Percentiles rank a stretch among this genome's conserved stretches.
These are phyloP conservation scores for Dreissena rostriformis DNA, from an alignment of 1,140 invertebrate species.

Conservation along the genomic window DNA sequence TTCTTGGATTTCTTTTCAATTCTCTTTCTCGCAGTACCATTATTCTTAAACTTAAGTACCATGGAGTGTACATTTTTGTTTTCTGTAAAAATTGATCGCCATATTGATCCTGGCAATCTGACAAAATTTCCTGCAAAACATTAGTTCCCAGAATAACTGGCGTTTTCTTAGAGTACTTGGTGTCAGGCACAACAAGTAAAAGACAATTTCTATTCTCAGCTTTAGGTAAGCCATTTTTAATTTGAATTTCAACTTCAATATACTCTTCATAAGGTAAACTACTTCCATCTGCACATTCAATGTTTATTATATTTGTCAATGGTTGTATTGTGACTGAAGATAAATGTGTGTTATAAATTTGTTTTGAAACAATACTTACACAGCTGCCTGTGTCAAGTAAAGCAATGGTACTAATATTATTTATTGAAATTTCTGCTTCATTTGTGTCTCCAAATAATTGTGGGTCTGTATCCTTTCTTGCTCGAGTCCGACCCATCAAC, in stretches of 20 bases:
- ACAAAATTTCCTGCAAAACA: neutral
- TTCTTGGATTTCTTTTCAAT: no score
- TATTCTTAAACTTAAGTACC: no score
- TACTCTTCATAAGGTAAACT: conserved; percentile 31
- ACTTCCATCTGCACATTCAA: conserved; percentile 57
- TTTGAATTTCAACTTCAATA: conserved; percentile 10
- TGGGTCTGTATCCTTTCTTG: conserved; percentile 36
- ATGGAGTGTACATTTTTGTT: no score
- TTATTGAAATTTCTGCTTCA: conserved; percentile 10
- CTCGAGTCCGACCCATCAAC: conserved; percentile 30
- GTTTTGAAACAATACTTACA: conserved; percentile 35
- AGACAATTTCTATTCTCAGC: neutral
- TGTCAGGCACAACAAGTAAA: conserved; percentile 34
- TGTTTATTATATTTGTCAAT: conserved; percentile 41
- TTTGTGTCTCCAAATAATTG: conserved; percentile 17
- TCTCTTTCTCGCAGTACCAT: no score
- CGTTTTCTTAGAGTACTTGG: conserved; percentile 30
- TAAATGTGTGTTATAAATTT: conserved; percentile 10
- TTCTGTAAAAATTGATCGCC: no score
- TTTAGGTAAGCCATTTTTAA: conserved; percentile 1
- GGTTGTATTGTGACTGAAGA: conserved; percentile 26
- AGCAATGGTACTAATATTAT: conserved; percentile 13
- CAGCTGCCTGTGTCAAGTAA: conserved; percentile 39
- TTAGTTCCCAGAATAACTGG: conserved; percentile 39
- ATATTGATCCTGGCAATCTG: no score